phyloP scores from a whole-genome alignment of 2,888 invertebrate species.

The Eulithis testata region DNA sequence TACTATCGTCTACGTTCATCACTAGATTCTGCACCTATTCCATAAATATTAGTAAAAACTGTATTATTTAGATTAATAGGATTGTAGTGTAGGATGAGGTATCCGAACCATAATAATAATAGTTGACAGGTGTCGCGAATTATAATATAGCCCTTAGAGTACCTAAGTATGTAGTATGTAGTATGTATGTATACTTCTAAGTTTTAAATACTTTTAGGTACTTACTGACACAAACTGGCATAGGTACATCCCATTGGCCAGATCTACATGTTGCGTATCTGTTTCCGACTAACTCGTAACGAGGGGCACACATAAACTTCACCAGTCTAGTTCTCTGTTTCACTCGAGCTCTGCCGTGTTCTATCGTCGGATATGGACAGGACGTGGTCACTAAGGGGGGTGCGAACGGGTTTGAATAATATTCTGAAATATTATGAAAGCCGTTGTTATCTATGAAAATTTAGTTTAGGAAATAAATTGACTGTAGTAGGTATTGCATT shows the following conservation, averaged over 20 bases:
- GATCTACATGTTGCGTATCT: constrained; percentile 87
- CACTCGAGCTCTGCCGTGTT: constrained; percentile 76
- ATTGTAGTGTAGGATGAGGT: no score
- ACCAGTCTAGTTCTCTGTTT: constrained; percentile 77
- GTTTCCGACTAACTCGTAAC: constrained; percentile 88
- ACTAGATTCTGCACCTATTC: no score
- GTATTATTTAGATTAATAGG: no score
- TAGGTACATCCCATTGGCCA: constrained; percentile 88
- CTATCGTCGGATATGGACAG: constrained; percentile 68
- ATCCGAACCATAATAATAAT: no score
- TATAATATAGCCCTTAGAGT: no score
- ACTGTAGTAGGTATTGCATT: not conserved
- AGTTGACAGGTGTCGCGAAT: no score
- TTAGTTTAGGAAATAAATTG: not conserved
- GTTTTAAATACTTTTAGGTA: no score
- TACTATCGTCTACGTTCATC: no score
- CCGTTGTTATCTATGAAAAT: not conserved
- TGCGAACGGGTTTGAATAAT: not conserved
- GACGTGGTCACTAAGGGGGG: not conserved
- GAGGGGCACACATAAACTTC: constrained; percentile 85
- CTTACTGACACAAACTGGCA: constrained; percentile 91
- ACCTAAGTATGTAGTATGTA: no score
- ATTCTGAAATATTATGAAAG: constrained; percentile 25
- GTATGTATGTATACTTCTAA: no score
- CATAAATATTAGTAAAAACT: no score